These are phyloP conservation scores for Schlechtendalia chinensis DNA, from an alignment of 1,140 invertebrate genomes.

Conservation along the genomic window DNA sequence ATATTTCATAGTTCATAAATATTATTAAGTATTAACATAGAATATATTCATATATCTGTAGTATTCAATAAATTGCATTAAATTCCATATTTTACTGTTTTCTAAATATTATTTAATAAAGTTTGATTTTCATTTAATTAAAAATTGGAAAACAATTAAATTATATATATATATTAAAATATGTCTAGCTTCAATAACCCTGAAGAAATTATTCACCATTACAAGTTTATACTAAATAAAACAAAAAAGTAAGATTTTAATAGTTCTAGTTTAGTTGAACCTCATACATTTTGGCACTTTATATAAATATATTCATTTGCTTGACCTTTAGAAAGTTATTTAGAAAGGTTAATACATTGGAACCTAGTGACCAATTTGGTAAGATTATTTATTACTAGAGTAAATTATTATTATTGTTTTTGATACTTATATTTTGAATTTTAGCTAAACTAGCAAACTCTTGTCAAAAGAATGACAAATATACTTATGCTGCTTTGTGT, in stretches of 20 bases:
- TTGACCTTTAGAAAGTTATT: conserved; percentile 29
- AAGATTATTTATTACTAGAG: background rate
- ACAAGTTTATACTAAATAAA: conserved; percentile 43
- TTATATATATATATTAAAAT: background rate
- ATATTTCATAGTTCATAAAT: background rate
- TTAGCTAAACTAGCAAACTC: conserved; percentile 33
- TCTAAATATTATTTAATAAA: background rate
- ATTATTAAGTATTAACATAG: too few species aligned
- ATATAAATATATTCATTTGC: background rate
- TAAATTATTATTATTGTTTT: background rate
- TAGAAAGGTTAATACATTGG: conserved; percentile 36
- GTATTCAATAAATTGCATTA: too few species aligned
- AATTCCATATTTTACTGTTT: background rate
- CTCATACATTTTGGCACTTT: background rate
- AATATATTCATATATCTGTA: too few species aligned
- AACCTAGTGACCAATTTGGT: conserved; percentile 44
- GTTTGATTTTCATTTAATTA: background rate
- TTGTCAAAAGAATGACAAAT: conserved; percentile 42
- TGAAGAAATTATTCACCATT: conserved; percentile 38
- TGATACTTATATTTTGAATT: background rate
- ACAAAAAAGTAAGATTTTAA: conserved; percentile 41
- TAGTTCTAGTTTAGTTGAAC: background rate
- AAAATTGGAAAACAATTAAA: too few species aligned
- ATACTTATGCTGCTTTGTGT: conserved; percentile 41
- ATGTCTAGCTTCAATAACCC: conserved; percentile 34